A percentile compares a stretch with the other conserved stretches of the same genome.
phyloP scores from a whole-genome alignment of 1,140 invertebrate species.

The Aphelenchoides besseyi region DNA sequence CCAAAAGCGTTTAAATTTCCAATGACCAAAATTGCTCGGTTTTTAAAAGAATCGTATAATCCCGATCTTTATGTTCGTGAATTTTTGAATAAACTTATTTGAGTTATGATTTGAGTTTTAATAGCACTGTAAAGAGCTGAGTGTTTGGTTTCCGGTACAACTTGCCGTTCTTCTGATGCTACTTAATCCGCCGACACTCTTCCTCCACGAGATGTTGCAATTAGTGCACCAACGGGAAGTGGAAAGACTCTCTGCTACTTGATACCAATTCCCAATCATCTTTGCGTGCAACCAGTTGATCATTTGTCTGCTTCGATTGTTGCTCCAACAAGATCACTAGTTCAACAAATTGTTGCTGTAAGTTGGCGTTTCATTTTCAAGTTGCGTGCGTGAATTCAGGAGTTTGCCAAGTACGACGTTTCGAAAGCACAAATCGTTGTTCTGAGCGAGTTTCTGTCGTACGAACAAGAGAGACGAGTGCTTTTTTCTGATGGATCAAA shows the following conservation, averaged over 20 bases:
- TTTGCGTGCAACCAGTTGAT: slow-evolving; percentile 9
- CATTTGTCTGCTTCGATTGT: slow-evolving; percentile 43
- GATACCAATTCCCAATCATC: slow-evolving; percentile 43
- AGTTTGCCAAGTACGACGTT: slow-evolving; percentile 41
- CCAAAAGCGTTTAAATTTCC: too few species aligned
- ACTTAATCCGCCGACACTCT: slow-evolving; percentile 23
- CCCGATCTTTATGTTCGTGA: too few species aligned
- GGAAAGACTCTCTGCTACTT: slow-evolving; percentile 50
- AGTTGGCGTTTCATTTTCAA: slow-evolving; percentile 26
- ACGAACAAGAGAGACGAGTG: slow-evolving; percentile 30
- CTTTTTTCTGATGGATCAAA: slow-evolving; percentile 27
- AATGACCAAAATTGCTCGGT: too few species aligned
- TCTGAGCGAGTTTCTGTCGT: slow-evolving; percentile 24
- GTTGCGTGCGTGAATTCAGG: slow-evolving; percentile 32
- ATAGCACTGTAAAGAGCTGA: slow-evolving; percentile 27
- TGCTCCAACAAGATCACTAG: slow-evolving; percentile 34
- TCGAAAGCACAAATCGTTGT: slow-evolving; percentile 31
- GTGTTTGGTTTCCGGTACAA: slow-evolving; percentile 43
- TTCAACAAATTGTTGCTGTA: slow-evolving; percentile 35
- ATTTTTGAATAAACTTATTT: too few species aligned
- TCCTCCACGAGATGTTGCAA: slow-evolving; percentile 46
- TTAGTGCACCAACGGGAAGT: slow-evolving; percentile 38
- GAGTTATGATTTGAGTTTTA: too few species aligned
- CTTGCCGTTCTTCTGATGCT: slow-evolving; percentile 38
- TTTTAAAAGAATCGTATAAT: too few species aligned